Evolutionary conservation across 2,113 vertebrate species (phyloP).

Genomic region (Triplophysa rosa): DNA sequence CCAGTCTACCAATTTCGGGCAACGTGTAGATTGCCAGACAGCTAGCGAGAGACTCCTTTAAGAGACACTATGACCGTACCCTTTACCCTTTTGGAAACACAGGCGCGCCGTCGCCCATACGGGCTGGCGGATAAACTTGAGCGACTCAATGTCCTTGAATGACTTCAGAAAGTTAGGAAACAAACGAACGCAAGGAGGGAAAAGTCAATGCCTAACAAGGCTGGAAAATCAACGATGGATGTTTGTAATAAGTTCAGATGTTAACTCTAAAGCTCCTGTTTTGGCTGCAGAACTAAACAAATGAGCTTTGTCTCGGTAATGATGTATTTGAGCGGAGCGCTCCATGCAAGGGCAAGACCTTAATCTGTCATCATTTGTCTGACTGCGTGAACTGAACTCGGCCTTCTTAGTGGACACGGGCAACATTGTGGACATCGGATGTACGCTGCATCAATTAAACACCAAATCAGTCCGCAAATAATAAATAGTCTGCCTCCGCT

Average conservation of each 20-base stretch:
- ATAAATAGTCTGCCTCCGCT: neutral
- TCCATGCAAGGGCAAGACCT: conserved; percentile 64
- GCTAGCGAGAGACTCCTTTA: conserved; percentile 56
- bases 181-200: conserved; percentile 18
- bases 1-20: conserved; percentile 66
- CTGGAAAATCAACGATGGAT: conserved; percentile 26
- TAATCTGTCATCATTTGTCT: conserved; percentile 65
- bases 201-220: conserved; percentile 25
- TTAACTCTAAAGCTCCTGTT: conserved; percentile 26
- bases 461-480: conserved; percentile 24
- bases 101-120: conserved; percentile 51
- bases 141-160: conserved; percentile 64
- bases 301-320: conserved; percentile 64
- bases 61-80: conserved; percentile 57
- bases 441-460: conserved; percentile 33
- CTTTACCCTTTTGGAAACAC: conserved; percentile 58
- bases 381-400: conserved; percentile 37
- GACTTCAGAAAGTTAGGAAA: conserved; percentile 59
- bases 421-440: conserved; percentile 17
- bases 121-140: conserved; percentile 54
- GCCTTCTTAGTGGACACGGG: conserved; percentile 42
- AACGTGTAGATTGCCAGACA: conserved; percentile 52
- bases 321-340: conserved; percentile 67
- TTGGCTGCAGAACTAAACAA: conserved; percentile 39
- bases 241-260: conserved; percentile 15